phyloP scores from a whole-genome alignment of 2,113 vertebrate genomes.

The Nycticebus coucang region DNA sequence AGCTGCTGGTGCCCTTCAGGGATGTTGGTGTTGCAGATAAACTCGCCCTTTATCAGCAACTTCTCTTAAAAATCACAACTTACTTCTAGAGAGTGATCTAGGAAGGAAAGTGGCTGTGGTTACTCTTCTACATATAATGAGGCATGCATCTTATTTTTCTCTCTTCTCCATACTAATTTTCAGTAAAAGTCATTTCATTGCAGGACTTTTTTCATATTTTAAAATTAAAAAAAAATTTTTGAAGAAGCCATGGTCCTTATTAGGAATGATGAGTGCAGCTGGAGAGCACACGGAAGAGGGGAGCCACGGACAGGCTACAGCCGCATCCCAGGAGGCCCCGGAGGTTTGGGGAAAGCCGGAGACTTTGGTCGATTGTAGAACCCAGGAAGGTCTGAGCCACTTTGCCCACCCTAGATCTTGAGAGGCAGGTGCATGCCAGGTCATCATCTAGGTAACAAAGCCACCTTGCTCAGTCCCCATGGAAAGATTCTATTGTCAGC shows the following conservation, averaged over 20 bases:
- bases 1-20: neutral
- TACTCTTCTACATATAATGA: neutral
- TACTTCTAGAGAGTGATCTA: neutral
- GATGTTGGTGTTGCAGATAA: neutral
- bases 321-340: neutral
- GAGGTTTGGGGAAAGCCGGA: neutral
- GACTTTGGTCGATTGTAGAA: neutral
- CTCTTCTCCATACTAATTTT: neutral
- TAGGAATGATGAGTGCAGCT: accelerated
- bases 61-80: slow-evolving; percentile 10
- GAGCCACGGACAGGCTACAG: neutral
- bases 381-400: neutral
- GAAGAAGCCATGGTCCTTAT: neutral
- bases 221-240: neutral
- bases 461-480: neutral
- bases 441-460: neutral
- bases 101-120: neutral
- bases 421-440: neutral
- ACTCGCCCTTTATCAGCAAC: neutral
- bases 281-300: neutral
- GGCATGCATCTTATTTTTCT: neutral
- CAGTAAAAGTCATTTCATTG: neutral
- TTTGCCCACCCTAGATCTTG: neutral
- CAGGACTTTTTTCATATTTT: neutral
- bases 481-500: neutral